Base-by-base conservation (phyloP, 2,797 vertebrate species). In the Anableps anableps region DNA sequence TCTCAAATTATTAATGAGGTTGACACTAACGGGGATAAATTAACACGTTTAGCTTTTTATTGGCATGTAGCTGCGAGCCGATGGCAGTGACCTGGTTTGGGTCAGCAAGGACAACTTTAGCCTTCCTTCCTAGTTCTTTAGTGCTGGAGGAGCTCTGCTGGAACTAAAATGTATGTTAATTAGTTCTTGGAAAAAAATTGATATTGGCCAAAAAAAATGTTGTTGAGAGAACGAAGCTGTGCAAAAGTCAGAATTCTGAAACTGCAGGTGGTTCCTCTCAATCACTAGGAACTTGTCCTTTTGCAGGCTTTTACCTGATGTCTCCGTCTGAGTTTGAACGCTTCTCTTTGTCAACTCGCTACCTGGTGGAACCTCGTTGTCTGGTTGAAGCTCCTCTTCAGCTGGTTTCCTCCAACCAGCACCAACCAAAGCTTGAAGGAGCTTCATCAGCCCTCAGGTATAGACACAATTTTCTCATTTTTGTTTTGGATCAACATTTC, bases 281-380 rank as follows among this genome's bases (percentile, higher is more conserved):
- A 16, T 70, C 11, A 26, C 29, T 8, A 74, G 31, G 48, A 36
- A 53, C n/a, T 48, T 60, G 1, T 82, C 70, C 29, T 66, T 41
- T 43, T 85, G 8, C 84, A 99, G 99, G 99, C 23, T 99, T 99
- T 95, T 99, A 99, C 90, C 94, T 99, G 88, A 99, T 99, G 87
- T 99, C 99, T 0, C 99, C 98, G 0, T 99, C 99, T 0, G 98
- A 99, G 93, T 99, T 99, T 89, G 98, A 99, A 87, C 97, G 98
- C 34, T 99, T 99, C 92, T 99, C 99, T 19, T 93, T 99, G 80
- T 99, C 98, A 29, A 96, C 98, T 31, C 97, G 98, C 31, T 96
- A 93, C 93, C 45, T 99, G 82, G 97, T 99, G 87, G 97, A 98
- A 90, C 98, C 98, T 17, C 95, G 95, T 48, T 98, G 96, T 80